A percentile compares a stretch with the other conserved stretches of the same genome.
Evolutionary conservation across 2,113 vertebrate species (phyloP).

Genomic region (human (Homo sapiens)): DNA sequence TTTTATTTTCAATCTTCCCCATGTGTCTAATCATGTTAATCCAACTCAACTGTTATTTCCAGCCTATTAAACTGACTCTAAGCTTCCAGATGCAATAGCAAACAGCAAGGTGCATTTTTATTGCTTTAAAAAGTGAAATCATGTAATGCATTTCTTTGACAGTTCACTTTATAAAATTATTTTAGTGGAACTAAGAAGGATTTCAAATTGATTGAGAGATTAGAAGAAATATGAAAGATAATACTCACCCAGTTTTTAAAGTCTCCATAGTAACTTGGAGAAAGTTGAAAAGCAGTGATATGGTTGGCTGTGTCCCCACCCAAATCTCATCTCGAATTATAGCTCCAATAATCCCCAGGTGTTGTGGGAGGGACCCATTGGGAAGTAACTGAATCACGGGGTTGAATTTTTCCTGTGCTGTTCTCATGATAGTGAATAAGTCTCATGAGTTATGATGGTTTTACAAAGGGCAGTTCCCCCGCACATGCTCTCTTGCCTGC

Average conservation of each 20-base stretch:
- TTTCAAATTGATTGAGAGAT: slow-evolving; percentile 69
- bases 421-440: no score
- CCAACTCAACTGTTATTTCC: slow-evolving; percentile 79
- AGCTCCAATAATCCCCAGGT: no score
- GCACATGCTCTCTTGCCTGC: no score
- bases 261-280: neutral
- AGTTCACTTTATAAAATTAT: slow-evolving; percentile 44
- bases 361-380: no score
- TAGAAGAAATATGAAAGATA: slow-evolving; percentile 33
- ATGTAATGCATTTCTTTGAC: neutral
- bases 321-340: no score
- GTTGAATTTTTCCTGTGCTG: no score
- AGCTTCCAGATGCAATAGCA: slow-evolving; percentile 86
- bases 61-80: slow-evolving; percentile 86
- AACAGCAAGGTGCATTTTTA: slow-evolving; percentile 86
- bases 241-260: slow-evolving; percentile 43
- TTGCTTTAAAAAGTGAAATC: neutral
- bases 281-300: neutral
- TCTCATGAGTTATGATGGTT: no score
- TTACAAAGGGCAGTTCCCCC: no score
- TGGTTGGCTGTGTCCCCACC: no score
- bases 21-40: slow-evolving; percentile 80
- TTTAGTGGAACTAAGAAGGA: slow-evolving; percentile 58
- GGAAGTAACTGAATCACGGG: no score
- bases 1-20: slow-evolving; percentile 86